Conservation (phyloP, 2,113 vertebrate genomes). For the Natator depressus region DNA sequence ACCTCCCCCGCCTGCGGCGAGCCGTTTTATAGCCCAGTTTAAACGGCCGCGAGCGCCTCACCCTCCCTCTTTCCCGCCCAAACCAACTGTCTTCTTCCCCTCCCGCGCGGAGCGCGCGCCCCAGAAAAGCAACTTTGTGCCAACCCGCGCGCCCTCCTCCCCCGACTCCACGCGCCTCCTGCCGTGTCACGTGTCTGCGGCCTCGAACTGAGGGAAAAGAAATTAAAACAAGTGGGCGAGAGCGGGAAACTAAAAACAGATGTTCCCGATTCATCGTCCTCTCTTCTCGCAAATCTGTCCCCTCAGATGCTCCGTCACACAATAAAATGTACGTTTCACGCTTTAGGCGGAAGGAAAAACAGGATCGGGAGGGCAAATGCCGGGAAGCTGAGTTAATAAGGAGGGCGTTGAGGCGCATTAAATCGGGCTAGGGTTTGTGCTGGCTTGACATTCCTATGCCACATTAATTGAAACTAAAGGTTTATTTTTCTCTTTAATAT, state of each 20-base stretch:
- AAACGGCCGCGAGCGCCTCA: fast-evolving
- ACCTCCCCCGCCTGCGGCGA: neutral
- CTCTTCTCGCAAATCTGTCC: fast-evolving
- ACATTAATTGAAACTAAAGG: neutral
- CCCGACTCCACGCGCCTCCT: neutral
- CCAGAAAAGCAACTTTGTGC: too few relatives aligned
- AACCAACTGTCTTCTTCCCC: neutral
- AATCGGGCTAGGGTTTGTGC: neutral
- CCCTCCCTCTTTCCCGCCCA: neutral
- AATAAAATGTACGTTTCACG: neutral
- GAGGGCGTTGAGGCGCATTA: too few relatives aligned
- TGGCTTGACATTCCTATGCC: neutral
- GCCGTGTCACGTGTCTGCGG: neutral
- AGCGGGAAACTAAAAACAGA: neutral
- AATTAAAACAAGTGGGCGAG: neutral
- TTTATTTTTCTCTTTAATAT: neutral
- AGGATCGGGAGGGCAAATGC: neutral
- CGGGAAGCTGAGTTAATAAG: neutral
- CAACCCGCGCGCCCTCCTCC: too few relatives aligned
- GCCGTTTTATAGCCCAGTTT: neutral
- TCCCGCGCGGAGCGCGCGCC: fast-evolving
- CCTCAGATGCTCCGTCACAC: neutral
- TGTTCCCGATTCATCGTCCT: fast-evolving
- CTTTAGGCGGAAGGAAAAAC: neutral
- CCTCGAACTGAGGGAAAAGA: too few relatives aligned